Evolutionary conservation across 2,888 invertebrate genomes (phyloP).

Genomic region (Zygogramma bicolorata): DNA sequence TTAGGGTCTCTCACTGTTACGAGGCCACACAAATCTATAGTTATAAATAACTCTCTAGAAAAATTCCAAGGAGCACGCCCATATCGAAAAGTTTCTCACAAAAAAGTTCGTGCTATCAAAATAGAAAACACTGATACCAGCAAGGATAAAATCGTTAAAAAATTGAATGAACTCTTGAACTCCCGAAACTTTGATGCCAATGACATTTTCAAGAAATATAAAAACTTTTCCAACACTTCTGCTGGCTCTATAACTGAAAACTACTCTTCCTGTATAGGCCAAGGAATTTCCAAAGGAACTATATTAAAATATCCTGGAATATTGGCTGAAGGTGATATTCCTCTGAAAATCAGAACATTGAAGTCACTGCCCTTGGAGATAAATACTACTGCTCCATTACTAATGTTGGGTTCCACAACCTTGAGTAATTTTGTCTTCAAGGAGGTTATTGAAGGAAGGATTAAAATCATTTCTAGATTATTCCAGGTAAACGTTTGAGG

Average conservation of each 20-base stretch:
- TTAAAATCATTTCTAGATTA: constrained; percentile 48
- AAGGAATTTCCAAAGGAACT: constrained; percentile 49
- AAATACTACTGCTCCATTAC: constrained; percentile 53
- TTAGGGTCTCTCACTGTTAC: background rate
- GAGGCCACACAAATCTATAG: background rate
- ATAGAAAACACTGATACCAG: background rate
- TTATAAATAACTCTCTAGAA: background rate
- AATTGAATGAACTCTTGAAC: constrained; percentile 44
- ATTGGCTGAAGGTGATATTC: constrained; percentile 50
- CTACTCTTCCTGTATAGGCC: constrained; percentile 48
- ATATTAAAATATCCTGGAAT: constrained; percentile 56
- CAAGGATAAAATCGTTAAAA: constrained; percentile 39
- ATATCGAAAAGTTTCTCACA: background rate
- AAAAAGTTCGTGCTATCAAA: background rate
- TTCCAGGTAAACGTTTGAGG: constrained; percentile 49
- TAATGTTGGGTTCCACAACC: constrained; percentile 41
- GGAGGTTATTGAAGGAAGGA: constrained; percentile 42
- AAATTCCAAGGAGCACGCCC: background rate
- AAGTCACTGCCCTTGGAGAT: constrained; percentile 53
- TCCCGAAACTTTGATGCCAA: constrained; percentile 41
- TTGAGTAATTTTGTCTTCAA: constrained; percentile 44
- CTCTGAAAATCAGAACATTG: constrained; percentile 51
- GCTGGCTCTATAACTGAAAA: constrained; percentile 49
- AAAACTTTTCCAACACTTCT: constrained; percentile 44
- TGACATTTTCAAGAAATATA: constrained; percentile 47